A percentile compares a stretch with the other conserved stretches of the same genome.
phyloP scores from a whole-genome alignment of 2,888 invertebrate species.

The Lysandra coridon region DNA sequence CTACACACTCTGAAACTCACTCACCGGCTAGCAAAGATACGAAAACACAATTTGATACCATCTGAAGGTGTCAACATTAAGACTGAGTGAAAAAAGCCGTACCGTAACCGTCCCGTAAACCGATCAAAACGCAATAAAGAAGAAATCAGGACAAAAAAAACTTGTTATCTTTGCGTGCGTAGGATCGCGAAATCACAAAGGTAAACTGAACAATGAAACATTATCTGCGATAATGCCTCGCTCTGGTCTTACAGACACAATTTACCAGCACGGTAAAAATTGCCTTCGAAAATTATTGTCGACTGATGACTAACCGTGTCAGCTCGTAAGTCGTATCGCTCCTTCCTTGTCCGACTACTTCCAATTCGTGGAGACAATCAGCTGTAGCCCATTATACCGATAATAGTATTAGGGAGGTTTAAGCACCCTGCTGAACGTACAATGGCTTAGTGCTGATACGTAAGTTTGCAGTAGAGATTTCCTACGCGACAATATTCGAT shows the following conservation, averaged over 20 bases:
- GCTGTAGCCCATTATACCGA: conserved; percentile 64
- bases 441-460: conserved; percentile 43
- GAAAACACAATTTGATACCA: conserved; percentile 72
- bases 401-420: conserved; percentile 42
- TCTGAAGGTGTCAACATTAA: conserved; percentile 48
- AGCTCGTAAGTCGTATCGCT: conserved; percentile 55
- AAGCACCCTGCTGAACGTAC: conserved; percentile 32
- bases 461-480: conserved; percentile 54
- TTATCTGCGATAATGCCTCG: conserved; percentile 59
- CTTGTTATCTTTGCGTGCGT: conserved; percentile 61
- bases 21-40: conserved; percentile 58
- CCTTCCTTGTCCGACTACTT: conserved; percentile 57
- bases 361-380: conserved; percentile 71
- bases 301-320: conserved; percentile 75
- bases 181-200: conserved; percentile 71
- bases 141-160: conserved; percentile 63
- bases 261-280: conserved; percentile 54
- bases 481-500: conserved; percentile 65
- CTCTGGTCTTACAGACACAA: conserved; percentile 50
- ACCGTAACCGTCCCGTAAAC: background rate
- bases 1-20: conserved; percentile 39
- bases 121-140: conserved; percentile 48
- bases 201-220: conserved; percentile 64
- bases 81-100: conserved; percentile 5
- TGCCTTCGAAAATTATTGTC: conserved; percentile 61